Evolutionary conservation across 2,113 vertebrate genomes (phyloP).

Genomic region (Chamaea fasciata): DNA sequence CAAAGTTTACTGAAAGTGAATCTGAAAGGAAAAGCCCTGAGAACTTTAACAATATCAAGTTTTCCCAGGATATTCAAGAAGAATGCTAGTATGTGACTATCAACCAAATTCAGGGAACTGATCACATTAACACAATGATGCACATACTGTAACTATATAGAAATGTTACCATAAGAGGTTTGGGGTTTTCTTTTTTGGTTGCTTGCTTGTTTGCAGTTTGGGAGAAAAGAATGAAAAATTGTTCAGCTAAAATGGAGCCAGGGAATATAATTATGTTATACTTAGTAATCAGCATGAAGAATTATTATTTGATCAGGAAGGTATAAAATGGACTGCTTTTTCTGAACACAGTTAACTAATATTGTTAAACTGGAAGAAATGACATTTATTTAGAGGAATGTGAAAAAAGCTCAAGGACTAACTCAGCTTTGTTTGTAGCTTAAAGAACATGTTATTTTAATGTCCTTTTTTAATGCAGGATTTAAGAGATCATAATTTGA

Average conservation of each 20-base stretch:
- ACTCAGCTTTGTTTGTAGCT: not conserved
- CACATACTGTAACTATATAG: not conserved
- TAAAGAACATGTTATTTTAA: not conserved
- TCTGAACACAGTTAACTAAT: constrained; percentile 22
- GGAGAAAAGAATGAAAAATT: constrained; percentile 4
- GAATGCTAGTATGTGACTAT: not conserved
- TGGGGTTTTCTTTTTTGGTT: not conserved
- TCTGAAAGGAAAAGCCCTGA: not conserved
- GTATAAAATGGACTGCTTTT: constrained; percentile 31
- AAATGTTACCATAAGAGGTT: not conserved
- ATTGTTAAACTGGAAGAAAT: constrained; percentile 34
- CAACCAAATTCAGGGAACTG: not conserved
- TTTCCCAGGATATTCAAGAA: not conserved
- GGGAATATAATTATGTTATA: constrained; percentile 42
- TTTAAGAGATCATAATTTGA: not conserved
- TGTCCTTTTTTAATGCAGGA: not conserved
- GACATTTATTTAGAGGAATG: constrained; percentile 38
- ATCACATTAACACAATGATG: not conserved
- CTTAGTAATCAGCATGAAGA: constrained; percentile 8
- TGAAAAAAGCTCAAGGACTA: constrained; percentile 2
- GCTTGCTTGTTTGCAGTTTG: not conserved
- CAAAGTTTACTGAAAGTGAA: not conserved
- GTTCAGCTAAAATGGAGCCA: not conserved
- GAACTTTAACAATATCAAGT: not conserved
- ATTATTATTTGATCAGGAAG: constrained; percentile 62